Conservation (phyloP, 2,797 vertebrate species). For the Cuniculus paca region DNA sequence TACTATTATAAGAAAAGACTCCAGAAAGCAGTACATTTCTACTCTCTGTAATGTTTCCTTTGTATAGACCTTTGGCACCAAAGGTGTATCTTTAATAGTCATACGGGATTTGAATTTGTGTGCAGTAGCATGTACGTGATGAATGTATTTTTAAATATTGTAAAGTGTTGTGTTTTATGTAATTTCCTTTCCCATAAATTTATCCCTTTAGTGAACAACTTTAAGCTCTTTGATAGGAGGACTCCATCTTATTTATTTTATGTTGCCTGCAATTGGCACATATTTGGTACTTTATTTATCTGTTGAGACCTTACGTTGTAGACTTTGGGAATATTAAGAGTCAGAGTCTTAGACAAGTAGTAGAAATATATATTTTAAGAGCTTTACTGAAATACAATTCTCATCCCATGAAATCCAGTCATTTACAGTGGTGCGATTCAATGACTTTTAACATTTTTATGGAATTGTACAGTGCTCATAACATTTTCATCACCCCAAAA, state of each 20-base stretch:
- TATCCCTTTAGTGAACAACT: constrained; percentile 4
- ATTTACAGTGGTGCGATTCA: background rate
- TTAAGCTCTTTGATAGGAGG: background rate
- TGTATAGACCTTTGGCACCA: background rate
- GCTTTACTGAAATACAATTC: background rate
- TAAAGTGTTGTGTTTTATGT: background rate
- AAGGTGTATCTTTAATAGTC: background rate
- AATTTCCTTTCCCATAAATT: constrained; percentile 11
- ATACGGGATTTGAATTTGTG: background rate
- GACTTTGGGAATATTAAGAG: background rate
- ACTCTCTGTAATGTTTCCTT: background rate
- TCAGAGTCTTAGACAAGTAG: background rate
- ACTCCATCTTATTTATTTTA: background rate
- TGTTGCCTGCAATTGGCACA: background rate
- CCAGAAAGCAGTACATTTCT: background rate
- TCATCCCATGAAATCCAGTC: background rate
- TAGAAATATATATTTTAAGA: background rate
- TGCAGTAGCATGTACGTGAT: background rate
- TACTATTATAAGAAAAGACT: background rate
- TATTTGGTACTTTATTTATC: constrained; percentile 16
- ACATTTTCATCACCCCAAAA: background rate
- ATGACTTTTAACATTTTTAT: background rate
- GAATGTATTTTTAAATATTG: constrained; percentile 1
- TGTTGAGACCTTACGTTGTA: background rate
- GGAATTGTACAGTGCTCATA: background rate